Evolutionary conservation across 2,797 vertebrate species (phyloP).

Genomic region (Synaphobranchus kaupii): DNA sequence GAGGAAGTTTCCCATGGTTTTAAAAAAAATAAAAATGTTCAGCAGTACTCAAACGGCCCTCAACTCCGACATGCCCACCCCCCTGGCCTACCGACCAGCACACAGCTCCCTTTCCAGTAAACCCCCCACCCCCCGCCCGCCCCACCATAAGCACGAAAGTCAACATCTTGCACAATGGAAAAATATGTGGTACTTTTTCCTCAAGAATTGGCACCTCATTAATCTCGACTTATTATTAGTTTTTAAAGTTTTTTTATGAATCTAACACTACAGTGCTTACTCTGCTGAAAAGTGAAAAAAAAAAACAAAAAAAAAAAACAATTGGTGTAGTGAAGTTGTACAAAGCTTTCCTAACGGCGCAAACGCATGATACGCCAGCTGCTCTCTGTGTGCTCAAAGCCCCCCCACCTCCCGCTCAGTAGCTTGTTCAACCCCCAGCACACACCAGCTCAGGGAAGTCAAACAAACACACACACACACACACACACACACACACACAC

Average conservation of each 20-base stretch:
- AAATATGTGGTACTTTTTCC: constrained; percentile 36
- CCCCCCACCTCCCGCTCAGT: background rate
- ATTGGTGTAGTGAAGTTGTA: constrained; percentile 7
- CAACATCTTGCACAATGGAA: constrained; percentile 41
- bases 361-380: background rate
- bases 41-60: constrained; percentile 17
- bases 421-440: constrained; percentile 10
- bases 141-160: constrained; percentile 36
- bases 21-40: background rate
- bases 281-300: constrained; percentile 40
- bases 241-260: constrained; percentile 33
- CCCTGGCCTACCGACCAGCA: constrained; percentile 30
- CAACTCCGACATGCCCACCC: background rate
- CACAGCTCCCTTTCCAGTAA: constrained; percentile 42
- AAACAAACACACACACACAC: background rate
- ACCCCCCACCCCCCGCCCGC: constrained; percentile 30
- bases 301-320: constrained; percentile 53
- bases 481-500: background rate
- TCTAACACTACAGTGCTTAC: constrained; percentile 48
- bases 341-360: constrained; percentile 21
- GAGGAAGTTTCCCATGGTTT: background rate
- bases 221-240: constrained; percentile 44
- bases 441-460: constrained; percentile 5
- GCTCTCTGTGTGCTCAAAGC: background rate
- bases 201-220: constrained; percentile 53